Percentiles rank a stretch among this genome's conserved stretches.
Evolutionary conservation across 2,113 vertebrate genomes (phyloP).

Genomic region (Pavo muticus): DNA sequence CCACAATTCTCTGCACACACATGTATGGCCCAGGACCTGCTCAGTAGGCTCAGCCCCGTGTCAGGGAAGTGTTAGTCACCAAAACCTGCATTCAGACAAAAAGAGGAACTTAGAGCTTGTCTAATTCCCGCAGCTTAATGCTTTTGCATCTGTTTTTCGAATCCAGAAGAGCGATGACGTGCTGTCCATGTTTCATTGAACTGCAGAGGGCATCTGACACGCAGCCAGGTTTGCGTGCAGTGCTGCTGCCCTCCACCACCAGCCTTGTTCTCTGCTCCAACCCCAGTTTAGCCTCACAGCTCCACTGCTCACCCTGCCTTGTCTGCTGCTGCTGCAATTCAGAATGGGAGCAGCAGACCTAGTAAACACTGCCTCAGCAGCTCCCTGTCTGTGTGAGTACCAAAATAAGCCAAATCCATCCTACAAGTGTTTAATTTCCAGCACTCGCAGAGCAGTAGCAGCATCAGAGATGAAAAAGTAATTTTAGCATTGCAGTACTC

Average conservation of each 20-base stretch:
- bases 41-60: neutral
- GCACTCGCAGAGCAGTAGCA: neutral
- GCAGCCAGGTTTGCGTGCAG: neutral
- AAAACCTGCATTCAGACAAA: neutral
- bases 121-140: neutral
- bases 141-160: neutral
- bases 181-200: fast-evolving
- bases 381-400: neutral
- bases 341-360: neutral
- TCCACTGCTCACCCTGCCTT: fast-evolving
- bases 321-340: fast-evolving
- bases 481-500: neutral
- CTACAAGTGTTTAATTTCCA: fast-evolving
- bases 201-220: fast-evolving
- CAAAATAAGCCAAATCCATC: neutral
- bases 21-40: fast-evolving
- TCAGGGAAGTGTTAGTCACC: neutral
- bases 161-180: neutral
- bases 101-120: neutral
- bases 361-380: neutral
- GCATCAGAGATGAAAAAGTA: neutral
- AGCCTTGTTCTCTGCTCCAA: neutral
- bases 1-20: fast-evolving
- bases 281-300: neutral
- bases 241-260: neutral